These are phyloP conservation scores for Atrichornis clamosus DNA, from an alignment of 2,113 vertebrate species.

Conservation along the genomic window DNA sequence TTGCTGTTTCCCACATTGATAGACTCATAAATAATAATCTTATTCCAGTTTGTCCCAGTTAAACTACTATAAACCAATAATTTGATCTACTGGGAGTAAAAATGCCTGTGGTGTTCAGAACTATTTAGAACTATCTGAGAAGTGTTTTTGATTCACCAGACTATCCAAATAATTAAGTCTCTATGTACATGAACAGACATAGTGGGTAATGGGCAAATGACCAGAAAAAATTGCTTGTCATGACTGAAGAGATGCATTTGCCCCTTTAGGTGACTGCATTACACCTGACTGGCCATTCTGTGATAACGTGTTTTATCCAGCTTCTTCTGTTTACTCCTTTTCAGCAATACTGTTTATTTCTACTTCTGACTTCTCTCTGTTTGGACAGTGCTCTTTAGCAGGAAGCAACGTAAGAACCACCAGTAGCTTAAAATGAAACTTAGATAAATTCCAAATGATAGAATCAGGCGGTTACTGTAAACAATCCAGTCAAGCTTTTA, in stretches of 20 bases:
- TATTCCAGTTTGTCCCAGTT: not conserved
- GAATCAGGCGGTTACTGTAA: not conserved
- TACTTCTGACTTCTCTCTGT: not conserved
- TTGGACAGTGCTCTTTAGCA: not conserved
- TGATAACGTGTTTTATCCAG: not conserved
- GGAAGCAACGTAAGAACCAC: not conserved
- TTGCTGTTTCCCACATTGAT: not conserved
- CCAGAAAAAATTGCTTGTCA: not conserved
- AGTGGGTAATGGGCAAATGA: not conserved
- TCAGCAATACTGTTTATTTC: not conserved
- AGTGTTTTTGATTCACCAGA: not conserved
- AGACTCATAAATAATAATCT: not conserved
- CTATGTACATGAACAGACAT: not conserved
- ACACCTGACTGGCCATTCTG: not conserved
- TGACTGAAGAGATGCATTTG: not conserved
- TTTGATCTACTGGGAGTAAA: not conserved
- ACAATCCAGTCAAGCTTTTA: not conserved
- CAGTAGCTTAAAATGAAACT: not conserved
- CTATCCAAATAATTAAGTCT: not conserved
- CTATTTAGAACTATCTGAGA: not conserved
- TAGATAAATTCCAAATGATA: not conserved
- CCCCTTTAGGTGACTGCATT: not conserved
- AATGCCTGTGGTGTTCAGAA: not conserved
- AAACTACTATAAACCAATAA: not conserved
- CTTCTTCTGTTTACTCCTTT: not conserved